These are phyloP conservation scores for Desoria tigrina DNA, from an alignment of 2,888 invertebrate species.

Conservation along the genomic window DNA sequence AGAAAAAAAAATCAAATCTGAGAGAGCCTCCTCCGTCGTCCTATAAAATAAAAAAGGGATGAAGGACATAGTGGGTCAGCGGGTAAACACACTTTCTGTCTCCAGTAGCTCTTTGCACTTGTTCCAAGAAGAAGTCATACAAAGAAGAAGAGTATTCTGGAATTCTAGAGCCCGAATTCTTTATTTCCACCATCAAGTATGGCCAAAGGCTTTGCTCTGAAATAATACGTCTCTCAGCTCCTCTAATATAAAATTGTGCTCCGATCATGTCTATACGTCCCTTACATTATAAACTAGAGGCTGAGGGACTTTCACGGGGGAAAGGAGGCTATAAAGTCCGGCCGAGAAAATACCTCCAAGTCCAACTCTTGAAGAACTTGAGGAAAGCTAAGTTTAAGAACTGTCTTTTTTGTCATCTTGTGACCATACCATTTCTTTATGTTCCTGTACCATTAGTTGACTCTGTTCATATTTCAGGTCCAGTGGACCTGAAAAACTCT, in stretches of 20 bases:
- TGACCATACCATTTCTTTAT: slow-evolving; percentile 8
- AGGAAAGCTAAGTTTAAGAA: slow-evolving; percentile 4
- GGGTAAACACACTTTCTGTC: slow-evolving; percentile 2
- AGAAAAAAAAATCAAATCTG: no score
- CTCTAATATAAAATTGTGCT: no score
- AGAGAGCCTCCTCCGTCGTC: neutral
- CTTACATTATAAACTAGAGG: no score
- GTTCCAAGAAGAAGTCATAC: neutral
- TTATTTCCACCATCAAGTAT: no score
- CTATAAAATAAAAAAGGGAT: neutral
- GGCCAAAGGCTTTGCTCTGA: no score
- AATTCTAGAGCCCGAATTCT: no score
- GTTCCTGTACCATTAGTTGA: slow-evolving; percentile 12
- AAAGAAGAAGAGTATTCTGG: no score
- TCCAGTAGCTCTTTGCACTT: neutral
- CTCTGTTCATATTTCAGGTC: slow-evolving; percentile 11
- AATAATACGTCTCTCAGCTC: no score
- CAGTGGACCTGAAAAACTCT: slow-evolving; percentile 13
- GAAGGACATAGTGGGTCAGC: slow-evolving; percentile 6
- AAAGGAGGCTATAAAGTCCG: neutral
- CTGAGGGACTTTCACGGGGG: neutral
- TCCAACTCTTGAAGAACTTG: neutral
- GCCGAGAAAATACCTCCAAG: neutral
- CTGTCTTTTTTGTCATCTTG: neutral
- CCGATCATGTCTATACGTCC: no score